These are phyloP conservation scores for Saturnia pavonia DNA, from an alignment of 2,888 invertebrate genomes.

Conservation along the genomic window DNA sequence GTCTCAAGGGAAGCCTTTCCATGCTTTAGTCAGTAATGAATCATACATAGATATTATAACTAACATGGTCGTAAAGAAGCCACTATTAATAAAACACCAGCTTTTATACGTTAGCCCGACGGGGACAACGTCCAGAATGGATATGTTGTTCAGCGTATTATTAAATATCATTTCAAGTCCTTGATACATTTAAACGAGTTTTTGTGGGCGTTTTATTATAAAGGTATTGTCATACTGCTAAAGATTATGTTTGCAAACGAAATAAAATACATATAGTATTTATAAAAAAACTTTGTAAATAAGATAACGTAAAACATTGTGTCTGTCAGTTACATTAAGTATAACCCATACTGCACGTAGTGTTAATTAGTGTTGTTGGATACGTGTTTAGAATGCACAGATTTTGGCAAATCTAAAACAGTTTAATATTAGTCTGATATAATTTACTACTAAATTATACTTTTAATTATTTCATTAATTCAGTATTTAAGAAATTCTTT, in stretches of 20 bases:
- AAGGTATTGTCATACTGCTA: not conserved
- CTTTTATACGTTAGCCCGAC: slow-evolving; percentile 21
- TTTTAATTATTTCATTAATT: no score
- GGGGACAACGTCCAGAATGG: slow-evolving; percentile 3
- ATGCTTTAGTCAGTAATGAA: slow-evolving; percentile 40
- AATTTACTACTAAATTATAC: not conserved
- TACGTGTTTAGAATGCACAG: not conserved
- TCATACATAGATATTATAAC: slow-evolving; percentile 30
- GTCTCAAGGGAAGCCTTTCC: slow-evolving; percentile 47
- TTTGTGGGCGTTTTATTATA: not conserved
- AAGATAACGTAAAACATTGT: no score
- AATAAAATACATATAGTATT: not conserved
- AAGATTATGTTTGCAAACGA: not conserved
- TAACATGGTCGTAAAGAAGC: slow-evolving; percentile 27
- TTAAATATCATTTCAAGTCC: slow-evolving; percentile 9
- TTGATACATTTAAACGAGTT: slow-evolving; percentile 21
- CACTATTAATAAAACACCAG: slow-evolving; percentile 26
- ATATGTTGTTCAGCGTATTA: slow-evolving; percentile 5
- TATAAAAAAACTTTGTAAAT: not conserved
- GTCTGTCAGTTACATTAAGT: not conserved
- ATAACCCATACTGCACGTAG: not conserved
- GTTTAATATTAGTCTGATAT: not conserved
- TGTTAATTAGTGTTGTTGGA: not conserved
- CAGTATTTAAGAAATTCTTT: not conserved
- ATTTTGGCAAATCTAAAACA: not conserved